Percentiles rank a stretch among this genome's conserved stretches.
phyloP scores from a whole-genome alignment of 2,113 vertebrate species.

The Elaphurus davidianus region DNA sequence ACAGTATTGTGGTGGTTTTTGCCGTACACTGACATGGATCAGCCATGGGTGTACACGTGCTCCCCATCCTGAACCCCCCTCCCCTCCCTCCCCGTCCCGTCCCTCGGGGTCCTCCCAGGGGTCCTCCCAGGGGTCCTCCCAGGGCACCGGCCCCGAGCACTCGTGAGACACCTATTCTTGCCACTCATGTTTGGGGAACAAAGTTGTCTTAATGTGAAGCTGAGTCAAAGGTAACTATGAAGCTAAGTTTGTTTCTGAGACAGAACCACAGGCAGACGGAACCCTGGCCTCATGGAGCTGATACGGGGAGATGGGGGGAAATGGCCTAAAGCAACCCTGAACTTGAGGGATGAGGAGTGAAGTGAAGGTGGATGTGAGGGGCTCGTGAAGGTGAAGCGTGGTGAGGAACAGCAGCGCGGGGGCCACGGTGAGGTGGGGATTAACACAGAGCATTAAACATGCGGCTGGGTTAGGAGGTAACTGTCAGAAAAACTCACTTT shows the following conservation, averaged over 20 bases:
- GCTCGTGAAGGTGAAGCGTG: accelerated
- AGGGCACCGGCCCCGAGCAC: too few relatives aligned
- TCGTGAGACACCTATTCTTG: too few relatives aligned
- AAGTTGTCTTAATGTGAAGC: background rate
- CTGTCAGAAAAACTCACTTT: accelerated
- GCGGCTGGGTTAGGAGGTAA: accelerated
- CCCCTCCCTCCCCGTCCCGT: too few relatives aligned
- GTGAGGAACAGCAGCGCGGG: accelerated
- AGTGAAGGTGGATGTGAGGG: too few relatives aligned
- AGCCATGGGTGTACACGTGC: too few relatives aligned
- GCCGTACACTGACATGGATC: too few relatives aligned
- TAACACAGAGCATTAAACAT: accelerated
- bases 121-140: too few relatives aligned
- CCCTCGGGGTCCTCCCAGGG: too few relatives aligned
- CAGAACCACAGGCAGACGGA: background rate
- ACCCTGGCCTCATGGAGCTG: background rate
- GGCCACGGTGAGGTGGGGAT: accelerated
- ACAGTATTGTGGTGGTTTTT: too few relatives aligned
- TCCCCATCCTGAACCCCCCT: too few relatives aligned
- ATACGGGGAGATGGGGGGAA: background rate
- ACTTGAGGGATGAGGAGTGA: accelerated
- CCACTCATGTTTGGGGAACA: background rate
- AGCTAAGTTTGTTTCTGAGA: background rate
- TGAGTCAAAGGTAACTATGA: background rate
- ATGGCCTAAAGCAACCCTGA: too few relatives aligned